Conservation (phyloP, 2,797 vertebrate species). For the Micrastur ruficollis region DNA sequence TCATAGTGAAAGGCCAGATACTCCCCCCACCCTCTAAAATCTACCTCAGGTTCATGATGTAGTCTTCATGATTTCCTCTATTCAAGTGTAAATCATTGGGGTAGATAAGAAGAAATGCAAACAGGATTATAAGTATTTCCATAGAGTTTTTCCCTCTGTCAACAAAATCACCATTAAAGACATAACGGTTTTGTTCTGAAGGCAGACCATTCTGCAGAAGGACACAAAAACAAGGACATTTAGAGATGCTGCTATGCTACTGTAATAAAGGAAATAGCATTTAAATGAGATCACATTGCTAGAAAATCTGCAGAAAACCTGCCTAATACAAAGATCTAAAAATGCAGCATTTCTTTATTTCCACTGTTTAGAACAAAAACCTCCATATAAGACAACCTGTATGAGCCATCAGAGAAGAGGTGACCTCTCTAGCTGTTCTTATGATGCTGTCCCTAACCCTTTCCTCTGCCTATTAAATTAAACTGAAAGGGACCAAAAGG, state of each 20-base stretch:
- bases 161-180: conserved; percentile 98
- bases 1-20: background rate
- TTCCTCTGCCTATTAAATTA: background rate
- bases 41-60: conserved; percentile 94
- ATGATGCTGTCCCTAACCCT: background rate
- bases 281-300: background rate
- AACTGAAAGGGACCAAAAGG: background rate
- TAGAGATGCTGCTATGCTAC: background rate
- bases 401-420: background rate
- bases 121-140: conserved; percentile 89
- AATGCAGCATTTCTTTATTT: background rate
- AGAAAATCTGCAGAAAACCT: background rate
- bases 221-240: background rate
- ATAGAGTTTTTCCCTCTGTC: conserved; percentile 92
- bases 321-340: background rate
- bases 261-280: background rate
- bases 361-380: background rate
- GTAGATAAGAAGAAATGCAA: conserved; percentile 90
- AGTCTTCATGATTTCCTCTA: conserved; percentile 96
- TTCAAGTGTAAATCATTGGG: conserved; percentile 92
- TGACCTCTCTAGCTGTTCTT: background rate
- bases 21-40: background rate
- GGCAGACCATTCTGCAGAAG: conserved; percentile 90
- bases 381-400: background rate
- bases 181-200: conserved; percentile 86